A percentile compares a stretch with the other conserved stretches of the same genome.
Evolutionary conservation across 2,113 vertebrate genomes (phyloP).

Genomic region (Vireo altiloquus): DNA sequence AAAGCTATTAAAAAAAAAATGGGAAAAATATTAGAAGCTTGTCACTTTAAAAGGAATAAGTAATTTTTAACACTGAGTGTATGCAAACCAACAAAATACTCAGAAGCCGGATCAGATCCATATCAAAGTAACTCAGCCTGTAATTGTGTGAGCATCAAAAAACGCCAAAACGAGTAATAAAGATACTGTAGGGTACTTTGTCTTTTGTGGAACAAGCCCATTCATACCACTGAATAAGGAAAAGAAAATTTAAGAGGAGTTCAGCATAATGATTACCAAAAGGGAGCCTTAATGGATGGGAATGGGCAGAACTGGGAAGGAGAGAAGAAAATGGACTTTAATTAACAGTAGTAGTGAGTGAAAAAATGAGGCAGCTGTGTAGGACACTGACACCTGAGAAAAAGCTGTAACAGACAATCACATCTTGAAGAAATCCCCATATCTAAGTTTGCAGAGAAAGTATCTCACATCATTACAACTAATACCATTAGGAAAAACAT

Average conservation of each 20-base stretch:
- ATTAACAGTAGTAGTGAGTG: not conserved
- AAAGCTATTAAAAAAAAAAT: not conserved
- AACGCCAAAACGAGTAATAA: not conserved
- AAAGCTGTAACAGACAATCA: not conserved
- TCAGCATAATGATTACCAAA: not conserved
- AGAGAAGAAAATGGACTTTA: not conserved
- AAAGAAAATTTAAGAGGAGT: not conserved
- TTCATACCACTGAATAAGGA: conserved; percentile 14
- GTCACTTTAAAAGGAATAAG: not conserved
- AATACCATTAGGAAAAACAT: not conserved
- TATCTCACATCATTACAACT: not conserved
- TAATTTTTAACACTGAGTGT: not conserved
- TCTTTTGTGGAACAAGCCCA: not conserved
- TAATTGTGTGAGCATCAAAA: conserved; percentile 4
- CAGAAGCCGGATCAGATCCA: not conserved
- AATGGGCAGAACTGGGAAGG: not conserved
- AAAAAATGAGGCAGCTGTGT: not conserved
- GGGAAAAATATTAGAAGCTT: not conserved
- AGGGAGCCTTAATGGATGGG: not conserved
- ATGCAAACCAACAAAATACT: conserved; percentile 5
- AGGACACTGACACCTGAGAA: not conserved
- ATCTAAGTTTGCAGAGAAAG: not conserved
- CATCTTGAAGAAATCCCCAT: not conserved
- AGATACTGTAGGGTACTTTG: not conserved
- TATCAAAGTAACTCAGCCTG: conserved; percentile 12